A percentile compares a stretch with the other conserved stretches of the same genome.
These are phyloP conservation scores for Ammodramus savannarum DNA, from an alignment of 2,113 vertebrate genomes.

Conservation along the genomic window DNA sequence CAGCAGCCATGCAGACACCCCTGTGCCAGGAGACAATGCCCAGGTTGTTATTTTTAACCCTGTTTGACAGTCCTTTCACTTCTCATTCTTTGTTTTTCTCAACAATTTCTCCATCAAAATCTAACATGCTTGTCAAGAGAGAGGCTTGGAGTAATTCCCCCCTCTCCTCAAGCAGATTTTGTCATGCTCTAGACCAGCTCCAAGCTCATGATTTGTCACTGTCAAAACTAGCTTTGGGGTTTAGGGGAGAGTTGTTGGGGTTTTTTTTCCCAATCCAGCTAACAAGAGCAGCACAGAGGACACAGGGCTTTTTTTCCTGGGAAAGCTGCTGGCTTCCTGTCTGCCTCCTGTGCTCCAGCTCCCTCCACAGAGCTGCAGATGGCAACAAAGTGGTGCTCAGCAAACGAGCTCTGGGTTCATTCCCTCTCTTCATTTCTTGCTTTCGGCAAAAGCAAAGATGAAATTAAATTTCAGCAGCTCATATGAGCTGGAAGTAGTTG, in stretches of 20 bases:
- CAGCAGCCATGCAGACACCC: neutral
- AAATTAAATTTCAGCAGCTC: constrained; percentile 38
- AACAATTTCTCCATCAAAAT: neutral
- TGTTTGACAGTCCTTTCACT: neutral
- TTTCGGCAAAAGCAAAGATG: constrained; percentile 31
- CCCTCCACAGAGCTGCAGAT: neutral
- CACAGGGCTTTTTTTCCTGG: constrained; percentile 33
- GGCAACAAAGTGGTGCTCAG: constrained; percentile 42
- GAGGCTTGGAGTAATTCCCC: neutral
- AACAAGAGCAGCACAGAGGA: constrained; percentile 16
- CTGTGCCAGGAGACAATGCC: neutral
- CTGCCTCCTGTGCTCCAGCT: neutral
- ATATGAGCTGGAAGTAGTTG: neutral
- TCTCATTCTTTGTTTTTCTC: neutral
- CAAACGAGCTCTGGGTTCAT: neutral
- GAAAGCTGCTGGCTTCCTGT: constrained; percentile 51
- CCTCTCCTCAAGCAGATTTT: neutral
- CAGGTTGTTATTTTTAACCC: neutral
- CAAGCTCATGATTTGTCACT: constrained; percentile 1
- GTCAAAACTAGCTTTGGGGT: constrained; percentile 17
- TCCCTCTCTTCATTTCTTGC: constrained; percentile 13
- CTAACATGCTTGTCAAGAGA: neutral
- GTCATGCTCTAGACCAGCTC: neutral
- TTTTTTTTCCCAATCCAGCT: neutral
- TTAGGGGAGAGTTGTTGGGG: neutral